phyloP scores from a whole-genome alignment of 2,888 invertebrate genomes.

The Hypolimnas misippus region DNA sequence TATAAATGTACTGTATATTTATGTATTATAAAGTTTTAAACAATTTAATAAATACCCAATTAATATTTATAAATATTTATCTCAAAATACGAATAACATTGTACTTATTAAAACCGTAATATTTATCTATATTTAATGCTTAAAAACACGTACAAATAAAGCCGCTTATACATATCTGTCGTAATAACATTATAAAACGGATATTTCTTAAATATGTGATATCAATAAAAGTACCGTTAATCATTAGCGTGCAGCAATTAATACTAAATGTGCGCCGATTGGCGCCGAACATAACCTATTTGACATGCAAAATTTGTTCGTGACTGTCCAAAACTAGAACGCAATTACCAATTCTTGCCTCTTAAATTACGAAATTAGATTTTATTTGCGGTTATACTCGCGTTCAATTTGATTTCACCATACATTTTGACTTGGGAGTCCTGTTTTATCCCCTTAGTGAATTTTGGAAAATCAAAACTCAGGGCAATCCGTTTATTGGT shows the following conservation, averaged over 20 bases:
- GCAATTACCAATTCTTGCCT: constrained; percentile 35
- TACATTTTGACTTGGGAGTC: no score
- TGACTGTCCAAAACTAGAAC: constrained; percentile 30
- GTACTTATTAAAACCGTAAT: no score
- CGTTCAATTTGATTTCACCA: no score
- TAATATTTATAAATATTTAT: no score
- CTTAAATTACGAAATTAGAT: no score
- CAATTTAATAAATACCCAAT: no score
- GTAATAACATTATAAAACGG: constrained; percentile 1
- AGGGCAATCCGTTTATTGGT: no score
- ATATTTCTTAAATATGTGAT: constrained; percentile 8
- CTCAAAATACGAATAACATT: no score
- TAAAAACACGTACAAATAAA: not conserved
- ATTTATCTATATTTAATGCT: not conserved
- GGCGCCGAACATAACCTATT: constrained; percentile 8
- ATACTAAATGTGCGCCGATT: not conserved
- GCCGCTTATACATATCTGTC: not conserved
- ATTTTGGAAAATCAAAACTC: no score
- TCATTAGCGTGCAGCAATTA: constrained; percentile 14
- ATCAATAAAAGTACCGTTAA: constrained; percentile 14
- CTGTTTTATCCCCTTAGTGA: no score
- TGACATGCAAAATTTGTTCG: constrained; percentile 29
- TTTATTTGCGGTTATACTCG: constrained; percentile 33
- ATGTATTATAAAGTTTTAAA: no score
- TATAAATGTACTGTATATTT: no score